A percentile compares a stretch with the other conserved stretches of the same genome.
Evolutionary conservation across 2,888 invertebrate species (phyloP).

Genomic region (Polyploca ridens): DNA sequence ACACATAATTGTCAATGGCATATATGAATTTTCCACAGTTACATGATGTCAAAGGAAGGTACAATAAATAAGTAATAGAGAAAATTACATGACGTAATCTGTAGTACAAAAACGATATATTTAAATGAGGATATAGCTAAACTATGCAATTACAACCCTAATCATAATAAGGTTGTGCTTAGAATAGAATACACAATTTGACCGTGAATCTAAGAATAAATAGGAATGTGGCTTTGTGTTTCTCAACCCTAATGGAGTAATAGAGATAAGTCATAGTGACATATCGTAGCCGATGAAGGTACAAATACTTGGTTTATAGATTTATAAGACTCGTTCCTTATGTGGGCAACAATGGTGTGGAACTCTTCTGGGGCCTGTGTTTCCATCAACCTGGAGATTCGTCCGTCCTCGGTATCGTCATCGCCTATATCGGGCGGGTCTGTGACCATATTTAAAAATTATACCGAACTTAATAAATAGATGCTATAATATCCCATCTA

Average conservation of each 20-base stretch:
- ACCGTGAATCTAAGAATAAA: conserved; percentile 4
- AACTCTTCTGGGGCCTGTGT: too few species aligned
- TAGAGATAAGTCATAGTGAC: not conserved
- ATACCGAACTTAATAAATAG: too few species aligned
- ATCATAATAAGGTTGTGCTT: not conserved
- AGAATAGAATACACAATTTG: not conserved
- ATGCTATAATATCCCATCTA: not conserved
- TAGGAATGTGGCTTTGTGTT: not conserved
- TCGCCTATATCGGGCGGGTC: too few species aligned
- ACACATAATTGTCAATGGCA: too few species aligned
- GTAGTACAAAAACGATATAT: too few species aligned
- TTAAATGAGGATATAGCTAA: not conserved
- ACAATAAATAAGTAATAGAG: too few species aligned
- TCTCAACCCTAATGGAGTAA: not conserved
- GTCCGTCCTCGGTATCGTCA: too few species aligned
- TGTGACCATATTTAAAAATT: too few species aligned
- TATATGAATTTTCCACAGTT: not conserved
- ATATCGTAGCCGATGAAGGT: not conserved
- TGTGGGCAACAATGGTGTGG: too few species aligned
- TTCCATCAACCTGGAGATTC: too few species aligned
- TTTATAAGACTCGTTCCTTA: too few species aligned
- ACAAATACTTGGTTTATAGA: not conserved
- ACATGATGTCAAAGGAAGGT: not conserved
- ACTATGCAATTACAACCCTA: not conserved
- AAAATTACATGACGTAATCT: too few species aligned